These are phyloP conservation scores for Corynorhinus townsendii DNA, from an alignment of 2,113 vertebrate species.

Conservation along the genomic window DNA sequence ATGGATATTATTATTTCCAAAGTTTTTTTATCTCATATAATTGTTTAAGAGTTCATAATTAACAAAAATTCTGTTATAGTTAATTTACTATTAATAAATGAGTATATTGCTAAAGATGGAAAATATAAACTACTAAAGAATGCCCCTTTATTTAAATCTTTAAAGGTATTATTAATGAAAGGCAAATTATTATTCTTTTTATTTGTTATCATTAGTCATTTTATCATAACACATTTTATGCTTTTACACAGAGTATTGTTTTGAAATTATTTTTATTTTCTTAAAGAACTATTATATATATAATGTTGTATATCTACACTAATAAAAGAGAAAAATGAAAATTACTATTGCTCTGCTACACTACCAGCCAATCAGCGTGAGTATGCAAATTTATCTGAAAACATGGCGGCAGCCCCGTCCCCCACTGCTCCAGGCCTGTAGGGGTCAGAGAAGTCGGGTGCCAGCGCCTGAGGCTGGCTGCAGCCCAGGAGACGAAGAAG, in stretches of 20 bases:
- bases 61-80: neutral
- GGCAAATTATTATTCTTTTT: neutral
- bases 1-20: neutral
- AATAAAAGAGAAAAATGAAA: no score
- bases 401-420: no score
- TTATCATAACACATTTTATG: neutral
- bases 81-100: neutral
- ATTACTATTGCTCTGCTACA: no score
- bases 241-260: neutral
- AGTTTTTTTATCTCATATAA: neutral
- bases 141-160: neutral
- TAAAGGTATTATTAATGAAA: neutral
- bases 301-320: no score
- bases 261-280: neutral
- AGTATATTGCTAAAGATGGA: neutral
- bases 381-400: no score
- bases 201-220: neutral
- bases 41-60: neutral
- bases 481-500: no score
- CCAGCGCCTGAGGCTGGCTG: no score
- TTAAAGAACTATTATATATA: neutral
- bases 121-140: neutral
- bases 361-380: no score
- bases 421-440: no score
- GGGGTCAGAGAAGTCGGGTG: no score